Evolutionary conservation across 2,797 vertebrate species (phyloP).

Genomic region (Buceros bicornis): DNA sequence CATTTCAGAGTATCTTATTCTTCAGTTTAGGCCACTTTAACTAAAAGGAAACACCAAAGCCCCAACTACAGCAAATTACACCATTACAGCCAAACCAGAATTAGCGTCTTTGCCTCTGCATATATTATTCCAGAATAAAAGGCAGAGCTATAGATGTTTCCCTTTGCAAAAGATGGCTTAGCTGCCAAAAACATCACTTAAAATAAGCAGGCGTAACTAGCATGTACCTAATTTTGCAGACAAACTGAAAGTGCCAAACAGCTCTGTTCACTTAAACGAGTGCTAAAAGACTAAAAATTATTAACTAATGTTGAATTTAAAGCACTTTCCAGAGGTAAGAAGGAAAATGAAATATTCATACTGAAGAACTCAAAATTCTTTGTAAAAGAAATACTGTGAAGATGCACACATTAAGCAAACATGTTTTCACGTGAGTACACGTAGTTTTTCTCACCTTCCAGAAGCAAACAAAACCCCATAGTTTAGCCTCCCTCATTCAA

Average conservation of each 20-base stretch:
- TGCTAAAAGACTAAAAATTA: neutral
- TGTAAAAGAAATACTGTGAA: neutral
- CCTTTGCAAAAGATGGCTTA: neutral
- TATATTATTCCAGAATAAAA: neutral
- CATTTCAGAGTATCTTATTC: neutral
- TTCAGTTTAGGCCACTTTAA: neutral
- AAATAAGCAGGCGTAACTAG: neutral
- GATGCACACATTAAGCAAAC: neutral
- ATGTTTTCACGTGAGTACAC: fast-evolving
- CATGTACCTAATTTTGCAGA: neutral
- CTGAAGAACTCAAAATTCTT: neutral
- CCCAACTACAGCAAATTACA: neutral
- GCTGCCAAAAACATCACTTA: neutral
- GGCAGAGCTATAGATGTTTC: neutral
- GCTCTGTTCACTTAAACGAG: neutral
- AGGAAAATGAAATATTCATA: neutral
- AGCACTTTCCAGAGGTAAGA: neutral
- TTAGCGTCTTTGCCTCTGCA: neutral
- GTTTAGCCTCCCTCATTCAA: neutral
- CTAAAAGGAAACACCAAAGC: neutral
- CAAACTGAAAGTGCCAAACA: neutral
- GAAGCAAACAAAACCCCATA: neutral
- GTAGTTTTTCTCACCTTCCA: neutral
- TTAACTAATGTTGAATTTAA: neutral
- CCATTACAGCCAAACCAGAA: neutral